A percentile compares a stretch with the other conserved stretches of the same genome.
Evolutionary conservation across 2,797 vertebrate species (phyloP).

Genomic region (Microhierax caerulescens): DNA sequence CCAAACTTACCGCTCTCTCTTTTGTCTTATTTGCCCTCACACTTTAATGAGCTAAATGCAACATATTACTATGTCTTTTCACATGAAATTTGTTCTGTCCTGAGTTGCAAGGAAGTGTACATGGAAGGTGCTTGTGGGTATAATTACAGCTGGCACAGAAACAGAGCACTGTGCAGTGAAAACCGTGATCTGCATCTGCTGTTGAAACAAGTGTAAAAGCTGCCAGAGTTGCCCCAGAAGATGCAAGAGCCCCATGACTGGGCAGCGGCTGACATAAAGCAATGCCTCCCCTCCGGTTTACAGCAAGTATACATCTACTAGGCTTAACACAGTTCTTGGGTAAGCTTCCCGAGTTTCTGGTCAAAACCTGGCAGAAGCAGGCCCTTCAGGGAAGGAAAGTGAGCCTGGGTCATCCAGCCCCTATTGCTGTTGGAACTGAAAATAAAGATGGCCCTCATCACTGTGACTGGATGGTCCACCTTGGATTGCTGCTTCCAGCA

Average conservation of each 20-base stretch:
- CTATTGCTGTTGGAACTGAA: neutral
- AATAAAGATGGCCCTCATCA: rapidly evolving
- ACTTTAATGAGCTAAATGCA: neutral
- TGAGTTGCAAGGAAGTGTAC: neutral
- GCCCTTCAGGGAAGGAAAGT: neutral
- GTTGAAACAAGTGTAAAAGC: neutral
- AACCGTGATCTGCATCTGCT: neutral
- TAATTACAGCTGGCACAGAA: neutral
- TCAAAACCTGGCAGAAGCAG: neutral
- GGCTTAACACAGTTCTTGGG: neutral
- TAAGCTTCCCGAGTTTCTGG: neutral
- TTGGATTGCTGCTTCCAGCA: neutral
- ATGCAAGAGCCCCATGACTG: neutral
- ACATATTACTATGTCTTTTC: neutral
- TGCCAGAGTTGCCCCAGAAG: neutral
- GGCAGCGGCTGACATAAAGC: neutral
- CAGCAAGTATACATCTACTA: neutral
- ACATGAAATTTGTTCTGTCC: neutral
- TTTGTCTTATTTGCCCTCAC: neutral
- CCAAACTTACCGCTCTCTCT: neutral
- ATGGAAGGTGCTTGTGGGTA: neutral
- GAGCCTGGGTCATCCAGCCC: neutral
- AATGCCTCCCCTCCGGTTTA: neutral
- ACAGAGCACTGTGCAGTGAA: neutral
- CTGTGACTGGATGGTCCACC: neutral